Evolutionary conservation across 1,140 invertebrate genomes (phyloP).

Genomic region (Marisa cornuarietis): DNA sequence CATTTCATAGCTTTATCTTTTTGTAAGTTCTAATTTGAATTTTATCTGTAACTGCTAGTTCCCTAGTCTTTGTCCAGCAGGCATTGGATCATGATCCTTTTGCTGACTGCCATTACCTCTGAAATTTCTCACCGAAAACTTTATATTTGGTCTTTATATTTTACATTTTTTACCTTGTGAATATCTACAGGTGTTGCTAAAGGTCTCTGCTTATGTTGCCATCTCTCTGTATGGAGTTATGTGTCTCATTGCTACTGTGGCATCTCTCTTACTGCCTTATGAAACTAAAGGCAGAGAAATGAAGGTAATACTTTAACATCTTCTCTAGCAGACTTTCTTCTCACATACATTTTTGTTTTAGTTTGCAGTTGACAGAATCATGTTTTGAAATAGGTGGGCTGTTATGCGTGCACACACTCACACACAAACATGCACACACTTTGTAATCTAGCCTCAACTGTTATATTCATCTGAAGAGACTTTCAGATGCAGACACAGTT

Average conservation of each 20-base stretch:
- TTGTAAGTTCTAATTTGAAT: too few relatives aligned
- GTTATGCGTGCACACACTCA: neutral
- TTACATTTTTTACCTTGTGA: neutral
- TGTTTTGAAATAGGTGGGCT: neutral
- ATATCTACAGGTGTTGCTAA: conserved; percentile 57
- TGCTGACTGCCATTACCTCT: too few relatives aligned
- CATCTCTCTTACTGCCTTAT: conserved; percentile 61
- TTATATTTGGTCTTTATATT: too few relatives aligned
- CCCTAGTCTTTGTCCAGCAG: too few relatives aligned
- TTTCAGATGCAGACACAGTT: too few relatives aligned
- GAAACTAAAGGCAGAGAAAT: conserved; percentile 66
- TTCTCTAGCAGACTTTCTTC: neutral
- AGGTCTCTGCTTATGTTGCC: conserved; percentile 59
- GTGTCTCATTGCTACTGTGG: conserved; percentile 57
- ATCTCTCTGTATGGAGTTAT: conserved; percentile 62
- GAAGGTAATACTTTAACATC: conserved; percentile 47
- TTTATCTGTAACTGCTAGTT: too few relatives aligned
- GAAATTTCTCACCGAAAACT: too few relatives aligned
- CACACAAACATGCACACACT: neutral
- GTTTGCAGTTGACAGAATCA: neutral
- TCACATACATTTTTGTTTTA: neutral
- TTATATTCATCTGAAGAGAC: too few relatives aligned
- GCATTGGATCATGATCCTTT: too few relatives aligned
- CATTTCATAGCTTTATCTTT: too few relatives aligned
- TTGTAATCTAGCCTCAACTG: too few relatives aligned